A percentile compares a stretch with the other conserved stretches of the same genome.
Evolutionary conservation across 2,113 vertebrate species (phyloP).

Genomic region (Hirundichthys speculiger): DNA sequence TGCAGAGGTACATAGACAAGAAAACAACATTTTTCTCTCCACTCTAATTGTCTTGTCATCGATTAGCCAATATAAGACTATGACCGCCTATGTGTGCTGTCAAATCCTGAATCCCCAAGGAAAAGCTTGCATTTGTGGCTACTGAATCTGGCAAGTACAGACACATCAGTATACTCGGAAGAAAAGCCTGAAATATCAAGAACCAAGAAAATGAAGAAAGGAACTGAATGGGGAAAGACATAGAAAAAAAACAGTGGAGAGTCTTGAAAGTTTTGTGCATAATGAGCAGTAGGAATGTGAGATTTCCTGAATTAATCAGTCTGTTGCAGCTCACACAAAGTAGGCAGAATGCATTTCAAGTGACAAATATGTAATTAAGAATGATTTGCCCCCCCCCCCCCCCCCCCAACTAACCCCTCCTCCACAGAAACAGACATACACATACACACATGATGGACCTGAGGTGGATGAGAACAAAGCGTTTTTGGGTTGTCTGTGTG

Average conservation of each 20-base stretch:
- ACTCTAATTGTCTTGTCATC: conserved; percentile 66
- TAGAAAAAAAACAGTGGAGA: conserved; percentile 67
- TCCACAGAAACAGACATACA: background rate
- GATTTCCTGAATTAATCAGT: conserved; percentile 78
- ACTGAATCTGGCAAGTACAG: conserved; percentile 59
- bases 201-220: conserved; percentile 60
- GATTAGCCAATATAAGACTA: conserved; percentile 60
- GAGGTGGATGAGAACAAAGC: conserved; percentile 73
- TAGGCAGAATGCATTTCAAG: conserved; percentile 77
- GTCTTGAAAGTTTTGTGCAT: conserved; percentile 74
- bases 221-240: conserved; percentile 58
- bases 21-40: conserved; percentile 46
- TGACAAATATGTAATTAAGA: conserved; percentile 86
- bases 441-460: conserved; percentile 55
- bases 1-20: conserved; percentile 41
- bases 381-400: conserved; percentile 70
- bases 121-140: conserved; percentile 59
- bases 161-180: conserved; percentile 67
- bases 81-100: conserved; percentile 73
- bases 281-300: conserved; percentile 77
- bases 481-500: conserved; percentile 46
- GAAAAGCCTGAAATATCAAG: conserved; percentile 71
- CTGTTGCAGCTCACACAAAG: conserved; percentile 69
- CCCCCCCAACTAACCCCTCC: background rate
- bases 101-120: conserved; percentile 69